Base-by-base conservation (phyloP, 2,888 invertebrate genomes). In the Syrista parreyssii region DNA sequence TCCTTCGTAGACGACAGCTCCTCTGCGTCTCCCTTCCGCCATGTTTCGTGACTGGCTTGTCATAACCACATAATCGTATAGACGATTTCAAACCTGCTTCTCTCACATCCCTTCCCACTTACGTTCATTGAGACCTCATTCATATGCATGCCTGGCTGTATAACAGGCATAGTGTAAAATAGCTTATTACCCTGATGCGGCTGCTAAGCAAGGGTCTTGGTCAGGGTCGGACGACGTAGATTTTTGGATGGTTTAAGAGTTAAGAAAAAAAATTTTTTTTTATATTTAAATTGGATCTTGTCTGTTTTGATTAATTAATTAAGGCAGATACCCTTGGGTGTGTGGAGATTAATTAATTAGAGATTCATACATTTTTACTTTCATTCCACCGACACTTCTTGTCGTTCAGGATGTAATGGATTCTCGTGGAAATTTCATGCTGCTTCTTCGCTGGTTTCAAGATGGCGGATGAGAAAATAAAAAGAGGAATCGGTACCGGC, bases 41-140 rank as follows among this genome's bases (percentile, higher is more conserved):
- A 15, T 33, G 71, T 33, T 31, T 30, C 71, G 31, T 71, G 71
- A 71, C 71, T 71, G 71, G 71, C 71, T 71, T 33, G 71, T 71
- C 71, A 71, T 71, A 71, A 71, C 71, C 71, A 71, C 71, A 31
- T 71, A 71, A 71, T 71, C 71, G 71, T 71, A 71, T 71, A 71
- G 71, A 71, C 71, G 71, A 1, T 31, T 71, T 31, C 12, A 71
- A 71, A 71, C 71, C 71, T 71, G 71, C 71, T 71, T 71, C 71
- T 31, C 71, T 71, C 71, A 12, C 71, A 55, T 33, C 71, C 71
- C 71, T 32, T 33, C 12, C 71, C 32, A 23, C 32, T 31, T 71
- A 71, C 75, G 40, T 75, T 80, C 80, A 80, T 81, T 81, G 76
- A 80, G 76, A 77, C 73, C 81, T 79, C 80, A 81, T 81, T 80